These are phyloP conservation scores for Amorpha juglandis DNA, from an alignment of 2,888 invertebrate genomes.

Conservation along the genomic window DNA sequence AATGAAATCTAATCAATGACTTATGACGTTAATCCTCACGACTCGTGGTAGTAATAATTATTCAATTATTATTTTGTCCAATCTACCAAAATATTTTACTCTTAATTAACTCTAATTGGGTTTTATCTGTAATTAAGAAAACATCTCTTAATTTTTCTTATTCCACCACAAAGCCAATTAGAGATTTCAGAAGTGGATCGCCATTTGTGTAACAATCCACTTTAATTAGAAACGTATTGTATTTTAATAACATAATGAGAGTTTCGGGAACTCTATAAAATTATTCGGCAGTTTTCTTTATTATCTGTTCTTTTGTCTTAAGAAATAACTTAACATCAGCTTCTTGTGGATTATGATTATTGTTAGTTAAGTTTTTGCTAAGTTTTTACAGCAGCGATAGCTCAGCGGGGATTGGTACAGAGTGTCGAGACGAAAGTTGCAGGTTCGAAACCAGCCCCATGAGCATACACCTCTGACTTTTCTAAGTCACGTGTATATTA, in stretches of 20 bases:
- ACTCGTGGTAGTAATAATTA: no score
- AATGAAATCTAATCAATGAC: no score
- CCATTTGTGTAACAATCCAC: slow-evolving; percentile 33
- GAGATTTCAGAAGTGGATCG: slow-evolving; percentile 38
- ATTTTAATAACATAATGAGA: slow-evolving; percentile 27
- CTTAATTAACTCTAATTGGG: slow-evolving; percentile 35
- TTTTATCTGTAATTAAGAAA: slow-evolving; percentile 34
- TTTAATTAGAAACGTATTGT: slow-evolving; percentile 34
- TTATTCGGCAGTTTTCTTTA: slow-evolving; percentile 13
- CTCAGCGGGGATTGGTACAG: no score
- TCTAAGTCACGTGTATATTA: no score
- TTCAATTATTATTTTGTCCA: background rate
- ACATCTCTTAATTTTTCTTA: slow-evolving; percentile 38
- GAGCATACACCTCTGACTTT: no score
- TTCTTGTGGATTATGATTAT: background rate
- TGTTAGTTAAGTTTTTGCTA: no score
- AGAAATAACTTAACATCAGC: background rate
- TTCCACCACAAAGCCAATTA: slow-evolving; percentile 36
- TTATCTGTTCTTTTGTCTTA: background rate
- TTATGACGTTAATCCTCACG: no score
- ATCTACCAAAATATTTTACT: background rate
- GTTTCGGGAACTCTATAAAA: background rate
- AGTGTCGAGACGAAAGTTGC: no score
- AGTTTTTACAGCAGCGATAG: no score
- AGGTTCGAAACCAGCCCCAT: no score